These are phyloP conservation scores for Ptiloglossa arizonensis DNA, from an alignment of 1,140 invertebrate species.

Conservation along the genomic window DNA sequence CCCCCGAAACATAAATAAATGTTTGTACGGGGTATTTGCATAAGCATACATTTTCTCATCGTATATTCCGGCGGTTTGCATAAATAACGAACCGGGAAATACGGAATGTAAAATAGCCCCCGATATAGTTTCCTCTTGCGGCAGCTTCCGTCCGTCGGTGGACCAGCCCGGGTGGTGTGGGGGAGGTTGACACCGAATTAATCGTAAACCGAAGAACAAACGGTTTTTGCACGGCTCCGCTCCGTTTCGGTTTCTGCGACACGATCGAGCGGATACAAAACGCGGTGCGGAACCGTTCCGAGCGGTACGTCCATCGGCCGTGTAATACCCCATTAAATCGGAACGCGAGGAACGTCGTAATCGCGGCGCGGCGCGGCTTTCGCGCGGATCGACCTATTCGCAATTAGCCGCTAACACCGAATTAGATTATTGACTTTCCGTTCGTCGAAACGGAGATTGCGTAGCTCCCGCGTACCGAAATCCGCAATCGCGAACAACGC, in stretches of 20 bases:
- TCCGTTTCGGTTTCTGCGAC: not conserved
- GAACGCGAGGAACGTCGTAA: conserved; percentile 14
- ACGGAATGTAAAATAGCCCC: conserved; percentile 69
- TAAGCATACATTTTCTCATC: conserved; percentile 74
- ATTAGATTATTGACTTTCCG: conserved; percentile 40
- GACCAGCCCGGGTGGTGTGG: not conserved
- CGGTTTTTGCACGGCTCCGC: not conserved
- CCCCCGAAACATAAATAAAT: conserved; percentile 64
- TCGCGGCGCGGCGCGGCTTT: conserved; percentile 15
- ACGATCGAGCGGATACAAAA: not conserved
- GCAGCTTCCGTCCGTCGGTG: conserved; percentile 10
- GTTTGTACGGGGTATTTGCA: conserved; percentile 61
- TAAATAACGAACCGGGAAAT: conserved; percentile 76
- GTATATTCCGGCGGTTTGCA: conserved; percentile 72
- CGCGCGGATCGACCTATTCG: conserved; percentile 23
- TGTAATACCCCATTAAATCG: not conserved
- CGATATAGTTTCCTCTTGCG: conserved; percentile 39
- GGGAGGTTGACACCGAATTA: conserved; percentile 46
- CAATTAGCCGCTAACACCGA: conserved; percentile 25
- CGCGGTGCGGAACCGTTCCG: conserved; percentile 1
- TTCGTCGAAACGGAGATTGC: conserved; percentile 12
- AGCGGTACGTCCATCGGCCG: not conserved
- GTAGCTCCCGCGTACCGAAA: too few species aligned
- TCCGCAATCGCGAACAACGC: too few species aligned
- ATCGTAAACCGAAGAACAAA: conserved; percentile 29